Percentiles rank a stretch among this genome's conserved stretches.
These are phyloP conservation scores for Anseranas semipalmata DNA, from an alignment of 2,113 vertebrate species.

Conservation along the genomic window DNA sequence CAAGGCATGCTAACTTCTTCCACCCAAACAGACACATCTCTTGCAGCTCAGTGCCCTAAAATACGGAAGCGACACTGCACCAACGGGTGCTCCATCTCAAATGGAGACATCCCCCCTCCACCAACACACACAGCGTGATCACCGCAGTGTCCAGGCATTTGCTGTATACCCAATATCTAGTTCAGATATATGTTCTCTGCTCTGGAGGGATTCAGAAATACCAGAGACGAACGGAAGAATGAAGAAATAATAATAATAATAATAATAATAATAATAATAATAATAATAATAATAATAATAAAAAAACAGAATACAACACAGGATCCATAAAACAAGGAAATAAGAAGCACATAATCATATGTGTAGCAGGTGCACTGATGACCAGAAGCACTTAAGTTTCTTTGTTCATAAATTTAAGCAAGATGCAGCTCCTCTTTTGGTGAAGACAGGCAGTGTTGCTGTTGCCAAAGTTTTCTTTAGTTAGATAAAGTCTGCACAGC, in stretches of 20 bases:
- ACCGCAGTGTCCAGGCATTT: not conserved
- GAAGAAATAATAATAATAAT: too few relatives aligned
- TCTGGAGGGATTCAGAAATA: not conserved
- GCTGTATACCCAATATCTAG: not conserved
- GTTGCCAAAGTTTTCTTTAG: not conserved
- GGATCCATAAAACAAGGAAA: not conserved
- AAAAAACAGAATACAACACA: not conserved
- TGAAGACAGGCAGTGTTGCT: not conserved
- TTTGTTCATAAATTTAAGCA: not conserved
- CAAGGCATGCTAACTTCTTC: not conserved
- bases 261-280: too few relatives aligned
- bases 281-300: too few relatives aligned
- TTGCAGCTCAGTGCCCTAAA: not conserved
- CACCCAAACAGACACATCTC: not conserved
- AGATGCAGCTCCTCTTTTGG: not conserved
- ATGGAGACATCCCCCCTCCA: not conserved
- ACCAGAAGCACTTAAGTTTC: not conserved
- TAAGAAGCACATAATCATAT: not conserved
- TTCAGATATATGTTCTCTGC: not conserved
- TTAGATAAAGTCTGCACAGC: not conserved
- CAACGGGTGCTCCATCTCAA: rapidly evolving
- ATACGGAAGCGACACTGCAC: not conserved
- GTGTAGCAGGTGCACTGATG: not conserved
- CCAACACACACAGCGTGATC: not conserved
- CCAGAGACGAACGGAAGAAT: not conserved